Evolutionary conservation across 1,140 invertebrate genomes (phyloP).

Genomic region (Drosophila rhopaloa): DNA sequence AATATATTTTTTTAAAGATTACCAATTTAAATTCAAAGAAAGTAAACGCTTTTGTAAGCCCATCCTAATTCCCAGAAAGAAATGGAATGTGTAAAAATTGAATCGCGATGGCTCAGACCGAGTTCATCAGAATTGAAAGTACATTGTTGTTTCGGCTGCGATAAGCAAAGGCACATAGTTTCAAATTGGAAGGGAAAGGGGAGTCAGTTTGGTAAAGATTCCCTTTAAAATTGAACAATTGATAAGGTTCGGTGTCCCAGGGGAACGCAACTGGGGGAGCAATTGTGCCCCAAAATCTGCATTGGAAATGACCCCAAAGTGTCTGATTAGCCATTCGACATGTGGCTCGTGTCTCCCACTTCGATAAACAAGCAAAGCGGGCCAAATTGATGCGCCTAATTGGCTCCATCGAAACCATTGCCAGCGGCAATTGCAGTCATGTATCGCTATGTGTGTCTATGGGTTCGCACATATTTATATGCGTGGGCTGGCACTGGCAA

Average conservation of each 20-base stretch:
- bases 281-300: constrained; percentile 31
- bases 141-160: not conserved
- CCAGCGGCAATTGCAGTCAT: constrained; percentile 24
- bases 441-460: constrained; percentile 4
- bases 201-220: constrained; percentile 1
- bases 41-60: no score
- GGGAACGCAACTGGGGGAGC: not conserved
- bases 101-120: constrained; percentile 1
- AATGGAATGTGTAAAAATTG: not conserved
- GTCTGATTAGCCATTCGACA: constrained; percentile 70
- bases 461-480: constrained; percentile 59
- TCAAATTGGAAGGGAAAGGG: no score
- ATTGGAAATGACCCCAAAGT: constrained; percentile 57
- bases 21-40: no score
- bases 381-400: constrained; percentile 74
- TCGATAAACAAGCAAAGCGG: constrained; percentile 54
- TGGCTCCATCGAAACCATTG: constrained; percentile 60
- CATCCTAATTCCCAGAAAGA: not conserved
- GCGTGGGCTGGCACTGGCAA: constrained; percentile 70
- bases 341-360: constrained; percentile 65
- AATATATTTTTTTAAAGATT: no score
- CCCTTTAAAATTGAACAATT: constrained; percentile 16
- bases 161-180: constrained; percentile 1
- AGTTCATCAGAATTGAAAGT: constrained; percentile 23
- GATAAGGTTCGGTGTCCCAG: not conserved